Base-by-base conservation (phyloP, 1,140 invertebrate species). In the Trichonephila clavata region DNA sequence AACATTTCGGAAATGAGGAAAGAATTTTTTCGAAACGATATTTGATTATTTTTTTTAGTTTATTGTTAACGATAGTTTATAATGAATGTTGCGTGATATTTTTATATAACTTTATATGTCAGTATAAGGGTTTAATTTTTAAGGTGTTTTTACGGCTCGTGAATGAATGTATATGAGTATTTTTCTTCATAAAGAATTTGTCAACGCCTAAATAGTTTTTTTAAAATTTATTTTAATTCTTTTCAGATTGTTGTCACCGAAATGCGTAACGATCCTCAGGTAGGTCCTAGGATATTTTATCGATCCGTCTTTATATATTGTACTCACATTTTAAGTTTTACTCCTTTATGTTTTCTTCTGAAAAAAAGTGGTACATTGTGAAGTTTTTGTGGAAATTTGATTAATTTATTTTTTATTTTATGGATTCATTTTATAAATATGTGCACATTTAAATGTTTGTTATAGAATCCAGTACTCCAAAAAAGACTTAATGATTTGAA, bases 191-290 rank as follows among this genome's bases (percentile, higher is more conserved):
- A 68, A 68, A 10, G 27, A 68, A 24, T 68, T 24, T 68, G n/a
- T 24, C n/a, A 68, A 14, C 1, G 65, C 21, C 2, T 4, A 27
- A 3, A 27, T 14, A 10, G 7, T 50, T n/a, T 87, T 59, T 90
- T 81, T 60, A 39, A 60, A 90, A 81, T 20, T 43, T 2, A 81
- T 63, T 93, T 93, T 92, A 84, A 94, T 94, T 94, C 94, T 94
- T 91, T 95, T 81, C 95, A 95, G 95, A 95, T 95, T 87, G 83
- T 95, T 93, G 95, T 95, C 21, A 92, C 94, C 8, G 95, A 95
- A 91, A 94, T 95, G 92, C 94, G 95, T 93, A 94, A 93, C 77
- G 95, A 95, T 92, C 95, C 95, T 63, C 94, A 95, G 95, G 95
- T 95, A 92, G 77, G 92, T 92, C 59, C 77, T 84, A 93, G 86